A percentile compares a stretch with the other conserved stretches of the same genome.
These are phyloP conservation scores for Macrocentrus cingulum DNA, from an alignment of 1,140 invertebrate genomes.

Conservation along the genomic window DNA sequence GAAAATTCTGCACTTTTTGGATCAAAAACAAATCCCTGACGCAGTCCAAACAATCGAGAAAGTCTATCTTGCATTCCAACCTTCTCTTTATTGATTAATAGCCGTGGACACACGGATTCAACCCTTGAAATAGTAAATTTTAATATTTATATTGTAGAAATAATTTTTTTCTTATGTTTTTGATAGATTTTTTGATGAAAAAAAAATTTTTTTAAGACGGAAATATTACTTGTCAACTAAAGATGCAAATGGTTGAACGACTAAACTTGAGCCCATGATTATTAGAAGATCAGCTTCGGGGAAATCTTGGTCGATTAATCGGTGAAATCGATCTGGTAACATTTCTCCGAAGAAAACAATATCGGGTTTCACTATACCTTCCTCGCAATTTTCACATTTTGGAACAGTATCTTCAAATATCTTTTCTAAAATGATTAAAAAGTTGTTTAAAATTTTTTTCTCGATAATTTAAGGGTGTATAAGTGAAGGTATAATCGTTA, in stretches of 20 bases:
- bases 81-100: slow-evolving; percentile 84
- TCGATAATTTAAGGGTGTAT: no score
- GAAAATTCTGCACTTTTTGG: slow-evolving; percentile 58
- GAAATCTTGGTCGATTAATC: slow-evolving; percentile 73
- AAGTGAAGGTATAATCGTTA: no score
- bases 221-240: slow-evolving; percentile 66
- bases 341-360: slow-evolving; percentile 94
- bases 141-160: slow-evolving; percentile 20
- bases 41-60: slow-evolving; percentile 61
- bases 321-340: slow-evolving; percentile 76
- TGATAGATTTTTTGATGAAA: background rate
- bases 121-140: no score
- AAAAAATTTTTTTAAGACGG: slow-evolving; percentile 17
- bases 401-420: slow-evolving; percentile 76
- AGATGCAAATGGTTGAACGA: slow-evolving; percentile 94
- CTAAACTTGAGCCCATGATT: slow-evolving; percentile 92
- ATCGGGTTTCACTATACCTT: slow-evolving; percentile 86
- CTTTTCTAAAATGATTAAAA: slow-evolving; percentile 62
- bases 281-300: slow-evolving; percentile 87
- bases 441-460: no score
- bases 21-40: slow-evolving; percentile 69
- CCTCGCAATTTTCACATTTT: slow-evolving; percentile 71
- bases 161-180: slow-evolving; percentile 16
- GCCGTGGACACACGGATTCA: slow-evolving; percentile 69
- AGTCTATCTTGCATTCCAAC: slow-evolving; percentile 64